Conservation (phyloP, 2,113 vertebrate species). For the Chascanopsetta lugubris region DNA sequence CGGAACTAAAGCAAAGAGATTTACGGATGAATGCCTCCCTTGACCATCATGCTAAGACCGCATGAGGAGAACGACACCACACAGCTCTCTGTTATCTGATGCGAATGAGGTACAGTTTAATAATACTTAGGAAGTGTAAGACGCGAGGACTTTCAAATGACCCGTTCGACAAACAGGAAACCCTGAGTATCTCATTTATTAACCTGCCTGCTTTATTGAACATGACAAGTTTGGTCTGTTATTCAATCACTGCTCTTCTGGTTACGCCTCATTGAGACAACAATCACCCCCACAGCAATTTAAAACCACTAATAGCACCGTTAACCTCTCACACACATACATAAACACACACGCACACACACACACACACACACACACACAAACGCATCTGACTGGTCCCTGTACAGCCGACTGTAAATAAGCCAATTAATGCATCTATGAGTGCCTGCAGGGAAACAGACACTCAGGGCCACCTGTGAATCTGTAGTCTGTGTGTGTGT, state of each 20-base stretch:
- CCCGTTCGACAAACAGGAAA: neutral
- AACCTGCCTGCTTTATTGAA: constrained; percentile 13
- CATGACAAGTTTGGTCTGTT: constrained; percentile 9
- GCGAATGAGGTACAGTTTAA: no score
- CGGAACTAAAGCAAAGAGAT: no score
- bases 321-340: constrained; percentile 21
- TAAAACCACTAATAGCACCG: constrained; percentile 9
- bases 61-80: no score
- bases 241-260: constrained; percentile 12
- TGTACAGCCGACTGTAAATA: constrained; percentile 38
- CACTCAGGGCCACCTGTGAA: constrained; percentile 52
- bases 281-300: constrained; percentile 20
- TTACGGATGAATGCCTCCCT: no score
- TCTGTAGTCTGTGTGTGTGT: constrained; percentile 4
- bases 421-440: constrained; percentile 48
- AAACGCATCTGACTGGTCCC: constrained; percentile 19
- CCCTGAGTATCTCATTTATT: neutral
- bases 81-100: no score
- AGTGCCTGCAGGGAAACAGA: constrained; percentile 35
- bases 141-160: neutral
- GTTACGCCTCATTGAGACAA: constrained; percentile 22
- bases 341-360: constrained; percentile 5
- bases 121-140: no score
- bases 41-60: no score
- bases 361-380: neutral